Base-by-base conservation (phyloP, 92 coral and sea anemone genomes). In the Parazoanthus swiftii region DNA sequence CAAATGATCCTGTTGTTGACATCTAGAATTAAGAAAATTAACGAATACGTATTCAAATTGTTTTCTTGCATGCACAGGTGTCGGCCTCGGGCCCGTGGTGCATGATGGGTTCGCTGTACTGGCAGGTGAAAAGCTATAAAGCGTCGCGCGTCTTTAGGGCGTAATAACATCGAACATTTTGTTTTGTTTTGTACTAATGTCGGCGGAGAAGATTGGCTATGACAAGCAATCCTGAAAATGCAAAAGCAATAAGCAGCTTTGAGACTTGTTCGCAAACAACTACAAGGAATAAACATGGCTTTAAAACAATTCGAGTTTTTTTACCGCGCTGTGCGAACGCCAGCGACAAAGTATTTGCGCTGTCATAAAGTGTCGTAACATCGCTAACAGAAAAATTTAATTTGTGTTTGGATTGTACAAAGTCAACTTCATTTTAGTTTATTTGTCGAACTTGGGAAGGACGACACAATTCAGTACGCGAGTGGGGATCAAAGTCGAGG, bases 81-180 rank as follows among this genome's bases (percentile, higher is more conserved):
- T 79, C 18, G 63, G 14, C 59, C 38, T 7, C 37, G 33, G 43
- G 29, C 71, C 10, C 46, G 66, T 65, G 25, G 68, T 54, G 85
- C 46, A 35, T 38, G 39, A 29, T 80, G 83, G 83, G 83, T 26
- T 29, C 6, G 7, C 67, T 54, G 36, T 15, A 13, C 37, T 6
- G 68, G n/a, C 83, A 80, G 83, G 83, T 80, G 83, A 80, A 51
- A 54, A 54, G 21, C 23, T 80, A 20, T 14, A 3, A 58, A 58
- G 2, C 20, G 66, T 51, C 66, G 83, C 83, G 83, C 66, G 66
- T 58, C 66, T 58, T 58, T 58, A 33, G 58, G 66, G 71, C 83
- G 56, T 29, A 54, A 80, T 54, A 11, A 54, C 16, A 54, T 35
- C 0, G 33, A 29, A 29, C 33, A 29, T 29, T 29, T 29, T 21